Conservation (phyloP, 2,113 vertebrate genomes). For the Sardina pilchardus region DNA sequence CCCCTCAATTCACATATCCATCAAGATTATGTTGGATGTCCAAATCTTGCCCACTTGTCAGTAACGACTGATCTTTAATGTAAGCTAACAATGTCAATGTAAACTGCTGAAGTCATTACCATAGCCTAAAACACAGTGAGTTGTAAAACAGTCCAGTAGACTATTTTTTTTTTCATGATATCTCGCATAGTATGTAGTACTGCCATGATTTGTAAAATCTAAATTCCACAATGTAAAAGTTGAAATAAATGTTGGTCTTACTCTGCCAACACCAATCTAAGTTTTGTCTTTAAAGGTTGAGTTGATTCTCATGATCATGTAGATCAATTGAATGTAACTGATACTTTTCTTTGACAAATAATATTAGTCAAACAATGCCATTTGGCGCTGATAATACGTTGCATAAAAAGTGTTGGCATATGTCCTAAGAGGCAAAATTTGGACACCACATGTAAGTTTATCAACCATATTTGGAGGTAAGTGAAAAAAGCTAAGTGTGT, state of each 20-base stretch:
- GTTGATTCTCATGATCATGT: neutral
- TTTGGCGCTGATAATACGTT: neutral
- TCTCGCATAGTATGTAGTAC: neutral
- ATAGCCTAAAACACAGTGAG: neutral
- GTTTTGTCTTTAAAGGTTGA: neutral
- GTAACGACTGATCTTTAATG: neutral
- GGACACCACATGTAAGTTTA: neutral
- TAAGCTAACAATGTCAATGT: neutral
- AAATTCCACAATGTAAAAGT: neutral
- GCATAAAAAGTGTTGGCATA: neutral
- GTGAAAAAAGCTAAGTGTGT: neutral
- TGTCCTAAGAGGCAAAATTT: neutral
- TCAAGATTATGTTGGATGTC: neutral
- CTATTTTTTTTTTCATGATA: neutral
- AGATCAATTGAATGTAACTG: neutral
- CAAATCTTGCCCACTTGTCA: neutral
- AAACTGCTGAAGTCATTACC: neutral
- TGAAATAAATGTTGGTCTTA: neutral
- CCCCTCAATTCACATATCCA: neutral
- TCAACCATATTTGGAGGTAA: neutral
- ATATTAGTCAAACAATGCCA: neutral
- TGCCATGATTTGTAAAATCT: neutral
- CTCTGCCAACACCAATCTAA: too few species aligned
- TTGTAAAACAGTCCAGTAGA: neutral
- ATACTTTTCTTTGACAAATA: neutral